A percentile compares a stretch with the other conserved stretches of the same genome.
Conservation (phyloP, 2,888 invertebrate genomes). For the Apotomis capreana region DNA sequence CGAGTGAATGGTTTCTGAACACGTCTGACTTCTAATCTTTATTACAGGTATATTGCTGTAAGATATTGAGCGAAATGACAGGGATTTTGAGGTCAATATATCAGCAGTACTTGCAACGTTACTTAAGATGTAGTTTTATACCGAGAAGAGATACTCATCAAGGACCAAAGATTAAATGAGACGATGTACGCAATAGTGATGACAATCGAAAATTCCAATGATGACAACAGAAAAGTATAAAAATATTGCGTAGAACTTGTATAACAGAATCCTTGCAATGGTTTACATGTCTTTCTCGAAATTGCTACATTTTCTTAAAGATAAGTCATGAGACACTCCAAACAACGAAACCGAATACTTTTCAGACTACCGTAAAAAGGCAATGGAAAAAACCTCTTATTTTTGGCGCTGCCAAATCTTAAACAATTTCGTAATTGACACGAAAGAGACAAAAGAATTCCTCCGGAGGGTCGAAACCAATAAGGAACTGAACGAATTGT, state of each 20-base stretch:
- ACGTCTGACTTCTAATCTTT: background rate
- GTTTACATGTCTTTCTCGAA: background rate
- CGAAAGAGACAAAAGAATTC: constrained; percentile 54
- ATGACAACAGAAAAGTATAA: too few species aligned
- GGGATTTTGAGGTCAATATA: background rate
- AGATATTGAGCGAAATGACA: background rate
- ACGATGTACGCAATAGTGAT: too few species aligned
- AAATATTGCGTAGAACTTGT: too few species aligned
- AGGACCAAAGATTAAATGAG: too few species aligned
- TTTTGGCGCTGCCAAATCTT: constrained; percentile 25
- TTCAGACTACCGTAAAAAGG: constrained; percentile 12
- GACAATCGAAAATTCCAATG: too few species aligned
- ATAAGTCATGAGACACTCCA: background rate
- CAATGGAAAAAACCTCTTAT: constrained; percentile 16
- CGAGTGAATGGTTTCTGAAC: background rate
- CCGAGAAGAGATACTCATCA: too few species aligned
- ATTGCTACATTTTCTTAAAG: background rate
- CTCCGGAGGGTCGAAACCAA: constrained; percentile 72
- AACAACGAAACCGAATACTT: constrained; percentile 3
- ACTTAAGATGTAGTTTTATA: too few species aligned
- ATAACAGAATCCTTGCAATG: background rate
- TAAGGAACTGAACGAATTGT: constrained; percentile 72
- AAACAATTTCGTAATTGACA: constrained; percentile 40
- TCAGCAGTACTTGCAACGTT: too few species aligned
- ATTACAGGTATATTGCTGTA: background rate